A percentile compares a stretch with the other conserved stretches of the same genome.
Evolutionary conservation across 1,140 invertebrate species (phyloP).

Genomic region (Bombus sibiricus): DNA sequence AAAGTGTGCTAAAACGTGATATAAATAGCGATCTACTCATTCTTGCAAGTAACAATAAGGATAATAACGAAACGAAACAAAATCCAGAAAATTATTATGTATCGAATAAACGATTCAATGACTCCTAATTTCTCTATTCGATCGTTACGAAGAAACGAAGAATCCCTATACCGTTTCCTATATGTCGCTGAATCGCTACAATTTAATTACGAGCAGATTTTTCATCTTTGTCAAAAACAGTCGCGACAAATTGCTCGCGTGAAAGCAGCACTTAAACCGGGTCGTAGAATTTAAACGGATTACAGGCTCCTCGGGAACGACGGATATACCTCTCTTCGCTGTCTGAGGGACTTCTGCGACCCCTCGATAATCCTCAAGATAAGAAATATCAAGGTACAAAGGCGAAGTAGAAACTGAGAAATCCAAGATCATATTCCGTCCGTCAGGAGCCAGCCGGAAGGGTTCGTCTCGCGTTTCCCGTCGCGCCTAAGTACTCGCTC

Average conservation of each 20-base stretch:
- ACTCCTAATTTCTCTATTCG: not conserved
- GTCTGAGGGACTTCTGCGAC: slow-evolving; percentile 30
- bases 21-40: not conserved
- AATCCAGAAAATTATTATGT: not conserved
- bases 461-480: slow-evolving; percentile 44
- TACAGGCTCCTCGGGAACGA: slow-evolving; percentile 21
- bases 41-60: not conserved
- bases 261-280: slow-evolving; percentile 39
- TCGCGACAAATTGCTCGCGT: slow-evolving; percentile 44
- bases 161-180: not conserved
- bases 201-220: slow-evolving; percentile 1
- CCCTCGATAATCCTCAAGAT: slow-evolving; percentile 62
- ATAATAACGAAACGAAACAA: not conserved
- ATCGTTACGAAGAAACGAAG: not conserved
- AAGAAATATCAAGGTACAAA: slow-evolving; percentile 63
- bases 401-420: not conserved
- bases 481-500: slow-evolving; percentile 58
- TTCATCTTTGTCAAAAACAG: slow-evolving; percentile 35
- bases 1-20: not conserved
- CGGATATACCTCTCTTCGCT: slow-evolving; percentile 2
- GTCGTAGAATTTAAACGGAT: slow-evolving; percentile 40
- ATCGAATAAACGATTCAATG: not conserved
- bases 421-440: slow-evolving; percentile 57
- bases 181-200: no score
- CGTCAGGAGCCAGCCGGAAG: slow-evolving; percentile 5